Evolutionary conservation across 2,797 vertebrate genomes (phyloP).

Genomic region (Melanotaenia boesemani): DNA sequence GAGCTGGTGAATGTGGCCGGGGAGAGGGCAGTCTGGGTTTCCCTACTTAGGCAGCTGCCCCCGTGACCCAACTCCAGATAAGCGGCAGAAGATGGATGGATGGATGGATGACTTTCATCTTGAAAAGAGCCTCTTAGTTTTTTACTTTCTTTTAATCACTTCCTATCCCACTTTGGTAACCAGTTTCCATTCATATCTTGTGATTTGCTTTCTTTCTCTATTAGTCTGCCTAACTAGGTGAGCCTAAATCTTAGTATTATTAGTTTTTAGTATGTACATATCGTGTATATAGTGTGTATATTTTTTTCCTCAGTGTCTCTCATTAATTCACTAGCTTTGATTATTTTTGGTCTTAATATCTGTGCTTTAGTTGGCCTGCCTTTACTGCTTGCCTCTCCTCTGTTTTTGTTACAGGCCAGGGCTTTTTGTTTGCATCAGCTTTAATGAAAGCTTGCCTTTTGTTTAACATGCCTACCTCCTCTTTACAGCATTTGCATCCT

Average conservation of each 20-base stretch:
- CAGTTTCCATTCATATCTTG: neutral
- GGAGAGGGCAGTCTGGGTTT: too few species aligned
- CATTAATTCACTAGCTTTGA: neutral
- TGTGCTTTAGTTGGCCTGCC: neutral
- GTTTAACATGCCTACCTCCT: neutral
- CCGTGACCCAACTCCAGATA: too few species aligned
- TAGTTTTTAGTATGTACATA: neutral
- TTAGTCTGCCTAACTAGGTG: neutral
- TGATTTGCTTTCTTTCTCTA: neutral
- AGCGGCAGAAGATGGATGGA: too few species aligned
- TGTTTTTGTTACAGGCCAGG: neutral
- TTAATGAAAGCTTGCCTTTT: neutral
- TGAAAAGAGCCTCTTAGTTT: too few species aligned
- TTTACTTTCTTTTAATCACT: neutral
- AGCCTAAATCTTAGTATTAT: neutral
- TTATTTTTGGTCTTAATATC: neutral
- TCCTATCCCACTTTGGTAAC: neutral
- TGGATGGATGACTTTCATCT: too few species aligned
- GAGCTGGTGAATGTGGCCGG: too few species aligned
- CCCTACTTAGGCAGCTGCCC: too few species aligned
- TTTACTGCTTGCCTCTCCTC: neutral
- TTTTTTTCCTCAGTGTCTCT: neutral
- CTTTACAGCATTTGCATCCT: neutral
- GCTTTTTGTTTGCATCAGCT: neutral
- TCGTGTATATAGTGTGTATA: neutral